Conservation (phyloP, 2,797 vertebrate species). For the Chiloscyllium punctatum region DNA sequence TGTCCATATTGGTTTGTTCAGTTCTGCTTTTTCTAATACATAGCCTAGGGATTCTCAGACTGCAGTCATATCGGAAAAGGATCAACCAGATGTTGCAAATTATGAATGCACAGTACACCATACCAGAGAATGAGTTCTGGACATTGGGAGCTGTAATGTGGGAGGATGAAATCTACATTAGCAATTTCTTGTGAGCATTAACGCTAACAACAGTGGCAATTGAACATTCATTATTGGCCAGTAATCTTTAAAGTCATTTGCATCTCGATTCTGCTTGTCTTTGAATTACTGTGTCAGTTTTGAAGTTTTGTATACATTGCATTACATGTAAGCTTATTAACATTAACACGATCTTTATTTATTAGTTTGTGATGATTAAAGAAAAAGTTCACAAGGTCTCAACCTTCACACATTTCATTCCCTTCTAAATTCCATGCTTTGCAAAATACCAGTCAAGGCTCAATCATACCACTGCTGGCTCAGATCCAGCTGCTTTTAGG, state of each 20-base stretch:
- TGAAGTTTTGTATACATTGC: background rate
- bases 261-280: background rate
- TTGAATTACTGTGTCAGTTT: background rate
- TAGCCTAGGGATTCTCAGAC: background rate
- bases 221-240: background rate
- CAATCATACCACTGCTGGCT: background rate
- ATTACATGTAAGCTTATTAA: background rate
- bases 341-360: background rate
- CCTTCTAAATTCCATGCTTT: background rate
- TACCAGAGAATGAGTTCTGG: background rate
- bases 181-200: background rate
- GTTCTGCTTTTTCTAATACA: background rate
- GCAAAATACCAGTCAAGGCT: background rate
- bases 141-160: background rate
- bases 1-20: background rate
- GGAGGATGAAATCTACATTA: background rate
- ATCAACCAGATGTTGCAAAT: background rate
- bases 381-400: background rate
- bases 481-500: background rate
- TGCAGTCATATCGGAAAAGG: background rate
- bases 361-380: background rate
- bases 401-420: background rate
- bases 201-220: background rate
- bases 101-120: background rate
- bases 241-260: background rate